Base-by-base conservation (phyloP, 2,797 vertebrate genomes). In the Alcedo quadribrachys region DNA sequence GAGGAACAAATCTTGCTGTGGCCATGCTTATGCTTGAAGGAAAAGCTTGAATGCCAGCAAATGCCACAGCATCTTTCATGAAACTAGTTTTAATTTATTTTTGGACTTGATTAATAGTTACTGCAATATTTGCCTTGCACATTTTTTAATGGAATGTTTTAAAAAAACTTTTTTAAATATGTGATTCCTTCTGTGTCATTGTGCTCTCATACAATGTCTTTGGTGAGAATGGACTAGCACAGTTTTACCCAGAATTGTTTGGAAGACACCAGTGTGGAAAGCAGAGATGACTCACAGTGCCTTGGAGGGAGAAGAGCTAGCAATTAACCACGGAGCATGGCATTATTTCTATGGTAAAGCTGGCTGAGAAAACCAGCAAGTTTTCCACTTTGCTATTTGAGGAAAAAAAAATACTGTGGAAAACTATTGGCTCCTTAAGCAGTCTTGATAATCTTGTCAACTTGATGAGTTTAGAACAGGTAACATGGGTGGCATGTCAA, bases 251-350 rank as follows among this genome's bases (percentile, higher is more conserved):
- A 96, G 91, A 96, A 87, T 78, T 84, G 54, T 96, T 94, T 96
- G 94, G 95, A 96, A 94, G 93, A 94, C 83, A 75, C 85, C 21
- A 76, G 33, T 87, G 90, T 95, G 95, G 96, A 96, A 92, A 57
- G 89, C 79, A 94, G 93, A 79, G 70, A n/a, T 97, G 96, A 97
- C 85, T 97, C 96, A 96, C 3, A 43, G 73, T 88, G 94, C 80
- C 85, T 90, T 79, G 93, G 79, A 81, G 93, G 91, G 89, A 91
- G 85, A 77, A 92, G 85, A 75, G 76, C 85, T 55, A 83, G 87
- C 80, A 89, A 63, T 40, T 87, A 58, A 88, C 87, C 95, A 81
- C 92, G 85, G 79, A 95, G 74, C 67, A 32, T 66, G 91, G 55
- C 62, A 93, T 92, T 95, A 88, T 88, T 81, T 96, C 66, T 58